Evolutionary conservation across 1,140 invertebrate species (phyloP), one percentile per base, ranked within the genome.

Genomic region (Luehdorfia chinensis): DNA sequence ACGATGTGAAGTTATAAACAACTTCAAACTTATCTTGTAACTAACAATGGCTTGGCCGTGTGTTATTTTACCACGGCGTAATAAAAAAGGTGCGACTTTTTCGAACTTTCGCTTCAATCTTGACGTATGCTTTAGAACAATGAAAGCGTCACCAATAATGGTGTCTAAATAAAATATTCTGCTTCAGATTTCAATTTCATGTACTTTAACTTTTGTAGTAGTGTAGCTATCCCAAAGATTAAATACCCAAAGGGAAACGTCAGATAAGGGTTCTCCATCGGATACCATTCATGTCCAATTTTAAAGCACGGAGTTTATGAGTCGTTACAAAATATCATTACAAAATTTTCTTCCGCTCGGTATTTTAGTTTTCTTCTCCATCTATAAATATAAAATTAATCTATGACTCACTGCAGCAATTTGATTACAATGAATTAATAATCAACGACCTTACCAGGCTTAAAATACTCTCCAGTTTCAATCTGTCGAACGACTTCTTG

Each of bases 391-490:
- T n/a, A n/a, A n/a, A n/a, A n/a, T n/a, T n/a, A n/a, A n/a, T n/a
- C n/a, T n/a, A n/a, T n/a, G n/a, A n/a, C n/a, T n/a, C n/a, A n/a
- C n/a, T n/a, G n/a, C n/a, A n/a, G n/a, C n/a, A n/a, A n/a, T n/a
- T n/a, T n/a, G n/a, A n/a, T n/a, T n/a, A n/a, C n/a, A n/a, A n/a
- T n/a, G n/a, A n/a, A n/a, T n/a, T n/a, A n/a, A n/a, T n/a, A n/a
- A n/a, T n/a, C n/a, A n/a, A n/a, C 44, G 25, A 54, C 36, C 8
- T 31, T 41, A 41, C 36, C 31, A 23, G 28, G 19, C 33, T 21
- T 57, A 12, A 30, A 33, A 51, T 64, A 74, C 51, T 75, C 61
- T 34, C 75, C 75, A n/a, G 58, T 47, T 55, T 84, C 78, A 14
- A 84, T 19, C 21, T 67, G 50, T 7, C 52, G 60, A 0, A 84